Evolutionary conservation across 2,113 vertebrate genomes (phyloP), one percentile per base, ranked within the genome.

Genomic region (Oriolus oriolus): DNA sequence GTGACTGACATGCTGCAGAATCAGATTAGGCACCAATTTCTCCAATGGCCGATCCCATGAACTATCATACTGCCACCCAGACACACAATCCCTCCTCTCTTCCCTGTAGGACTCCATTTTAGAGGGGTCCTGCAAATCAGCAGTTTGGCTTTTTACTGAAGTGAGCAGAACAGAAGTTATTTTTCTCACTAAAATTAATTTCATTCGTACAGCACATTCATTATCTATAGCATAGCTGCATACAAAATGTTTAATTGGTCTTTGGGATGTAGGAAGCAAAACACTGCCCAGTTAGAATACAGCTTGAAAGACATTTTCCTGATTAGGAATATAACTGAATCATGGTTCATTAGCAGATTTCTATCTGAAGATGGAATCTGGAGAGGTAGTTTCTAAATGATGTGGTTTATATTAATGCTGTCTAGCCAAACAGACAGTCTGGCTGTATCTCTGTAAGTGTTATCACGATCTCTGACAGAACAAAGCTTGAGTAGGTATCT

Each of bases 301-400:
- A 90, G 39, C 82, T 87, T 94, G 94, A 96, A 92, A 93, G 93
- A 96, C 74, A 93, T 91, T 96, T 93, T 96, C 73, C 50, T 92
- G 82, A 95, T 97, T 95, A 96, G 86, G 93, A 96, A 89, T 90
- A 71, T 95, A 97, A 91, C 85, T 8, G 79, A 97, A 97, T 98
- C 95, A 96, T 92, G 93, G 84, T 92, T 97, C 94, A 97, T 89
- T 84, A 97, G 85, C 75, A 90, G 92, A 94, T 83, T 93, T 94
- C 84, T 96, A 81, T 95, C 87, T 86, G 71, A 66, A 93, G 54
- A 93, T 66, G n/a, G 81, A 95, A 75, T 75, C 74, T 79, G 84
- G 68, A 73, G 78, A 96, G 49, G 75, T 85, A 70, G 44, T 85
- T 93, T 94, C 86, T 91, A 93, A 87, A 95, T 93, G 23, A 66